Evolutionary conservation across 1,140 invertebrate genomes (phyloP), one percentile per base, ranked within the genome.

Genomic region (Ips typographus): DNA sequence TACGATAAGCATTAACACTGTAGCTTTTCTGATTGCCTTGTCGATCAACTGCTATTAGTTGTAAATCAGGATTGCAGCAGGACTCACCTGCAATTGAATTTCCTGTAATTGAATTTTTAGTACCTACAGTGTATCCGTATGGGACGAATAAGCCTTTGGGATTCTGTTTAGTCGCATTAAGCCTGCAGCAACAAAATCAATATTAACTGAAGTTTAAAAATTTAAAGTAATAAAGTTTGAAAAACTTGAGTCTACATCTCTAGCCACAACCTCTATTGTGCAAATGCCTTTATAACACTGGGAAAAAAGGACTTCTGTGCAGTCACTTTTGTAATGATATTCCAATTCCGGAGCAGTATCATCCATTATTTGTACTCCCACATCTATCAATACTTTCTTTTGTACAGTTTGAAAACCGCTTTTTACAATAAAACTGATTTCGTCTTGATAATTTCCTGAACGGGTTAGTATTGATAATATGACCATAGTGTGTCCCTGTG

Each of bases 261-360:
- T 77, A 40, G 80, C 78, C 44, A 75, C 80, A 7, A 84, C 75
- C 44, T 85, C 80, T 2, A 83, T 76, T 37, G 80, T 84, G 84
- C 84, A 85, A 63, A 75, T 76, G 58, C 78, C 80, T 73, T 83
- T 80, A 5, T 76, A 73, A 56, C 84, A 85, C 38, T 80, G 75
- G 40, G 73, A 74, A 4, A 74, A 76, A 2, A 80, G 63, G 61
- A 82, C 78, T 22, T 80, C 80, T 1, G 74, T 74, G 56, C 84
- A 85, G 70, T 85, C 84, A 67, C 82, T 83, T 51, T 82, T 82
- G 53, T 80, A 85, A 7, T 73, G 77, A 56, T 82, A 82, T 63
- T 78, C 75, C 22, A 85, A 71, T 1, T 69, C 76, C 57, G 83
- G 84, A 7, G 70, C 74, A 39, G 55, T 70, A 47, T 77, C 71